Percentiles rank a stretch among this genome's conserved stretches.
These are phyloP conservation scores for Vulpes lagopus DNA, from an alignment of 2,113 vertebrate genomes.

Conservation along the genomic window DNA sequence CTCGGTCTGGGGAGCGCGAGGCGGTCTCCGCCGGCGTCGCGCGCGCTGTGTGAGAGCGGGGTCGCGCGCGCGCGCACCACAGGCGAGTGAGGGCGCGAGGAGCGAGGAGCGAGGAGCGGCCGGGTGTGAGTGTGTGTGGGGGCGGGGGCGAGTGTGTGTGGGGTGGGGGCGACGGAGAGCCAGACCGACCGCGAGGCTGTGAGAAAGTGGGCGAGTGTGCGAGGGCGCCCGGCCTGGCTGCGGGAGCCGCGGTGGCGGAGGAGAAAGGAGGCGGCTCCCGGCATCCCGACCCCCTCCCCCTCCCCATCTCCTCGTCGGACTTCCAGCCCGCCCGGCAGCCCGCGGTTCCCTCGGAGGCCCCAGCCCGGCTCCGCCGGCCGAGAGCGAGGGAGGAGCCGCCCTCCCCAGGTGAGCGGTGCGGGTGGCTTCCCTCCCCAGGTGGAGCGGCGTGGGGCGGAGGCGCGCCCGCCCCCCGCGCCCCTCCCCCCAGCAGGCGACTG, in stretches of 20 bases:
- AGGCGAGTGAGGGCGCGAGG: neutral
- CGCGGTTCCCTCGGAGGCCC: conserved; percentile 15
- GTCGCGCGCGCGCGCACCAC: conserved; percentile 2
- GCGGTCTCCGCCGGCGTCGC: conserved; percentile 30
- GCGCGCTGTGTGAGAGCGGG: conserved; percentile 60
- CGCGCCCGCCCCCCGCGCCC: neutral
- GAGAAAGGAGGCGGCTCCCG: conserved; percentile 78
- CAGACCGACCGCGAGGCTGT: neutral
- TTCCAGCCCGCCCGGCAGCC: neutral
- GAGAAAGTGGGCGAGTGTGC: conserved; percentile 60
- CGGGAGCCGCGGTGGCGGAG: conserved; percentile 55
- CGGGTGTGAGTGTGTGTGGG: conserved; percentile 19
- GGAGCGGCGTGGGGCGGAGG: neutral
- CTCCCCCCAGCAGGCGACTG: neutral
- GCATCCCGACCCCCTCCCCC: conserved; percentile 48
- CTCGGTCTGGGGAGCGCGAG: conserved; percentile 9
- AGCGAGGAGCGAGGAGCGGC: neutral
- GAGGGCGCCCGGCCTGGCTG: conserved; percentile 64
- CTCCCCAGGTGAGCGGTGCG: conserved; percentile 61
- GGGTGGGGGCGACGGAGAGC: neutral
- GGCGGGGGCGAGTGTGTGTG: neutral
- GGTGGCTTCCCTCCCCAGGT: neutral
- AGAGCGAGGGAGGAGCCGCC: conserved; percentile 48
- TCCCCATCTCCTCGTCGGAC: neutral
- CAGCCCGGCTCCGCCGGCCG: neutral